A percentile compares a stretch with the other conserved stretches of the same genome.
phyloP scores from a whole-genome alignment of 1,140 invertebrate genomes.

The Papilio helenus region DNA sequence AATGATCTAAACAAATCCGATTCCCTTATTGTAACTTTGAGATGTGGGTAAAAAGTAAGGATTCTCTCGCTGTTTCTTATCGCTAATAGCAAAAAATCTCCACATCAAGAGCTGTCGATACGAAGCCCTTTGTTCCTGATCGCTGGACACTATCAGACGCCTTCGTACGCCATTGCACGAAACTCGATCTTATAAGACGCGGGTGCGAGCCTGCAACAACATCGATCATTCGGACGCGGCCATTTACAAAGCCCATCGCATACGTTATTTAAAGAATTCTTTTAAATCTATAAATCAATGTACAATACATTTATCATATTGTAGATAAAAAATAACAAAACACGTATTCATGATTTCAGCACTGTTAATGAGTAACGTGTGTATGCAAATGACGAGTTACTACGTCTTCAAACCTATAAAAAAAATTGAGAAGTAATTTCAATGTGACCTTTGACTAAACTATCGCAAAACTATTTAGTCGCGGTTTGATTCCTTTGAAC shows the following conservation, averaged over 20 bases:
- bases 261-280: neutral
- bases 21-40: constrained; percentile 27
- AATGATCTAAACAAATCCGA: neutral
- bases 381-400: too few species aligned
- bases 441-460: too few species aligned
- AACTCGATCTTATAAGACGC: neutral
- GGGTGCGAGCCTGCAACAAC: neutral
- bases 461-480: too few species aligned
- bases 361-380: too few species aligned
- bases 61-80: constrained; percentile 60
- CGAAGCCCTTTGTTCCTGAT: constrained; percentile 69
- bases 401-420: too few species aligned
- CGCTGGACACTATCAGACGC: constrained; percentile 48
- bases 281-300: neutral
- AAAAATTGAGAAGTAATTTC: too few species aligned
- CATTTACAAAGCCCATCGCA: constrained; percentile 15
- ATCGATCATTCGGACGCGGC: constrained; percentile 30
- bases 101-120: constrained; percentile 74
- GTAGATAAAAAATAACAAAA: neutral
- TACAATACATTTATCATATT: neutral
- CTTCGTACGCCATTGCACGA: constrained; percentile 33
- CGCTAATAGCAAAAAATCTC: constrained; percentile 74
- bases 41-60: constrained; percentile 48
- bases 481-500: too few species aligned
- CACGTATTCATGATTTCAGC: too few species aligned